Evolutionary conservation across 2,888 invertebrate genomes (phyloP).

Genomic region (Halictus quadricinctus): DNA sequence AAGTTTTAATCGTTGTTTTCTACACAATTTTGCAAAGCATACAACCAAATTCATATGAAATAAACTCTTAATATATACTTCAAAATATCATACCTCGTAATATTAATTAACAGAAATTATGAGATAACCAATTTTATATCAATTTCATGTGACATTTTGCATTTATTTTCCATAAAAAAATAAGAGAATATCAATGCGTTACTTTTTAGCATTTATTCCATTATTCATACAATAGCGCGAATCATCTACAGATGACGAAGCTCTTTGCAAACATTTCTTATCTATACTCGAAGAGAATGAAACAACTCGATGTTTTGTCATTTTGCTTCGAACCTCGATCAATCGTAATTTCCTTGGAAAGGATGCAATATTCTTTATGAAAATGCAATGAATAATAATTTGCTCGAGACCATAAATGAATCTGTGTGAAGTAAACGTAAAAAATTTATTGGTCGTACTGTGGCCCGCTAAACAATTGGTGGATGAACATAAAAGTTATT

Average conservation of each 20-base stretch:
- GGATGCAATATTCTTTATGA: slow-evolving; percentile 32
- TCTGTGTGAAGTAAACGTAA: slow-evolving; percentile 44
- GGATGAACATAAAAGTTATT: slow-evolving; percentile 61
- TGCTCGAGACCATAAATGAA: slow-evolving; percentile 68
- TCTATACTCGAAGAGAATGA: background rate
- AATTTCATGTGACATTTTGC: slow-evolving; percentile 24
- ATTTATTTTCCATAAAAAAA: slow-evolving; percentile 9
- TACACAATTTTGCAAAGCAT: slow-evolving; percentile 16
- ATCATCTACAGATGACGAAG: background rate
- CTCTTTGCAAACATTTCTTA: background rate
- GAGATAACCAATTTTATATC: slow-evolving; percentile 23
- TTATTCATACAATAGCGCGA: slow-evolving; percentile 1
- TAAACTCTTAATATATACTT: slow-evolving; percentile 11
- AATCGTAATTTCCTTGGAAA: slow-evolving; percentile 46
- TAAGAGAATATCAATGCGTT: background rate
- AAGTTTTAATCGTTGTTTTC: slow-evolving; percentile 12
- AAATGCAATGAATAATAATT: slow-evolving; percentile 40
- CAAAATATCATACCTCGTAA: slow-evolving; percentile 25
- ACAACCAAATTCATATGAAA: slow-evolving; percentile 7
- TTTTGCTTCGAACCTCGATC: slow-evolving; percentile 63
- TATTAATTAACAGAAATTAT: slow-evolving; percentile 22
- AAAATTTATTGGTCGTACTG: slow-evolving; percentile 62
- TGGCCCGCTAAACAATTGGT: slow-evolving; percentile 66
- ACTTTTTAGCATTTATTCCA: slow-evolving; percentile 16
- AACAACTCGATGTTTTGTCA: slow-evolving; percentile 22